phyloP scores from a whole-genome alignment of 1,140 invertebrate genomes.

The Neocloeon triangulifer region DNA sequence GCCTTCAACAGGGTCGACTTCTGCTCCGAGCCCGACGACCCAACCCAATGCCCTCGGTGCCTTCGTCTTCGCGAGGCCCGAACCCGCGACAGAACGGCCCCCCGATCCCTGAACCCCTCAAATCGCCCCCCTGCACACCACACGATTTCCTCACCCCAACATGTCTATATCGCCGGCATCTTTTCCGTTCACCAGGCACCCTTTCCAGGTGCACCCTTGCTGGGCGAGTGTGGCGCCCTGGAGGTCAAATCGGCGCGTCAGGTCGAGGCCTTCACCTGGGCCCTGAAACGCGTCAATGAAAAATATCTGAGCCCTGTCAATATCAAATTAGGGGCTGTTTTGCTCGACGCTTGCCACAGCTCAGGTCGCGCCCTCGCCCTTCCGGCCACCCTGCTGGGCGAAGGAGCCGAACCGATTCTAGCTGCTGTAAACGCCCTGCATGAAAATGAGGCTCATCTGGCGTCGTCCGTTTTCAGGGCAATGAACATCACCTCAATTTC shows the following conservation, averaged over 20 bases:
- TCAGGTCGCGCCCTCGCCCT: constrained; percentile 8
- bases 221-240: constrained; percentile 6
- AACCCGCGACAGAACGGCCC: not conserved
- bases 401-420: not conserved
- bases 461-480: constrained; percentile 8
- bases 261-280: constrained; percentile 23
- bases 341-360: constrained; percentile 15
- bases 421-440: constrained; percentile 3
- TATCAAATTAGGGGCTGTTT: constrained; percentile 12
- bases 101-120: constrained; percentile 1
- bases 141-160: constrained; percentile 9
- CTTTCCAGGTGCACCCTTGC: constrained; percentile 11
- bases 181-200: constrained; percentile 15
- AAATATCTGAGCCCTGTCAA: constrained; percentile 13
- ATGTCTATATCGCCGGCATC: constrained; percentile 12
- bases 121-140: constrained; percentile 1
- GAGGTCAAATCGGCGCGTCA: constrained; percentile 16
- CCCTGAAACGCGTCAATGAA: constrained; percentile 21
- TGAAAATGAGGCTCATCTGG: constrained; percentile 7
- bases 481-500: constrained; percentile 12
- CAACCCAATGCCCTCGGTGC: constrained; percentile 4
- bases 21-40: not conserved
- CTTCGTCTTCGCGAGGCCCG: not conserved
- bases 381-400: not conserved
- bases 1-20: not conserved